Evolutionary conservation across 2,113 vertebrate species (phyloP).

Genomic region (cattle (Bos taurus)): ARS-UCD2.0 NC_037337.1:42997001-42997500

Average conservation of each 20-base stretch:
- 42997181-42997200: background rate
- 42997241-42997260: background rate
- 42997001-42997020: background rate
- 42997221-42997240: background rate
- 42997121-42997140: background rate
- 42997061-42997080: background rate
- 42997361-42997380: background rate
- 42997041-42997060: background rate
- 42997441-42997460: background rate
- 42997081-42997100: background rate
- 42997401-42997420: background rate
- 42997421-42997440: background rate
- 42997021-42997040: background rate
- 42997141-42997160: background rate
- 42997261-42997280: background rate
- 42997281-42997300: background rate
- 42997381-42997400: background rate
- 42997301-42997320: background rate
- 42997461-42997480: background rate
- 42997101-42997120: background rate
- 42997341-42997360: background rate
- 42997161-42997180: background rate
- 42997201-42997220: background rate
- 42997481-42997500: background rate
- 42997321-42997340: background rate